Base-by-base conservation (phyloP, 2,888 invertebrate genomes). In the Polylopha cassiicola region DNA sequence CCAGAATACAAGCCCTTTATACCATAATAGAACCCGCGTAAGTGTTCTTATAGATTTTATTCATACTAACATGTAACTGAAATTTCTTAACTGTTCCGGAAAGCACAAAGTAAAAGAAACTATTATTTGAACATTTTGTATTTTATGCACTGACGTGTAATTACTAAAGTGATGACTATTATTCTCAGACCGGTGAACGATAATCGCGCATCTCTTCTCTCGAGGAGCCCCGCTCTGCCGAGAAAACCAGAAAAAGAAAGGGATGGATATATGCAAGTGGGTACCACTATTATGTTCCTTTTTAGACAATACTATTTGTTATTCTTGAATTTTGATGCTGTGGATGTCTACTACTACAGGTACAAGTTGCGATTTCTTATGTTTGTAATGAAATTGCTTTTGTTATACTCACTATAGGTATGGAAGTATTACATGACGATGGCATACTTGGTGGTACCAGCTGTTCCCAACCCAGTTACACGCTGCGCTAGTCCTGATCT, bases 361-460 rank as follows among this genome's bases (percentile, higher is more conserved):
- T n/a, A n/a, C n/a, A n/a, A n/a, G n/a, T n/a, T n/a, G n/a, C n/a
- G n/a, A n/a, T n/a, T n/a, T n/a, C n/a, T n/a, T n/a, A n/a, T n/a
- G n/a, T n/a, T n/a, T n/a, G n/a, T n/a, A n/a, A n/a, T n/a, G n/a
- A n/a, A n/a, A n/a, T n/a, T n/a, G n/a, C n/a, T n/a, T n/a, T n/a
- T n/a, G n/a, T n/a, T n/a, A n/a, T n/a, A n/a, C n/a, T n/a, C n/a
- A n/a, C n/a, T n/a, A 3, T 52, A 79, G 76, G 89, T 99, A 13
- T 99, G 99, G 98, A 94, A 97, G 68, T 98, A 98, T 85, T 98
- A 99, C 79, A 91, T 98, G 58, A 95, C 96, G 8, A 94, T 98
- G 87, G 97, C 97, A 4, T 99, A 98, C 85, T 90, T 97, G 34
- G 93, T 99, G 27, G 97, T 98, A 3, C 99, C 98, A 6, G 94